Evolutionary conservation across 2,113 vertebrate genomes (phyloP), one percentile per base, ranked within the genome.

Genomic region (Amia ocellicauda): DNA sequence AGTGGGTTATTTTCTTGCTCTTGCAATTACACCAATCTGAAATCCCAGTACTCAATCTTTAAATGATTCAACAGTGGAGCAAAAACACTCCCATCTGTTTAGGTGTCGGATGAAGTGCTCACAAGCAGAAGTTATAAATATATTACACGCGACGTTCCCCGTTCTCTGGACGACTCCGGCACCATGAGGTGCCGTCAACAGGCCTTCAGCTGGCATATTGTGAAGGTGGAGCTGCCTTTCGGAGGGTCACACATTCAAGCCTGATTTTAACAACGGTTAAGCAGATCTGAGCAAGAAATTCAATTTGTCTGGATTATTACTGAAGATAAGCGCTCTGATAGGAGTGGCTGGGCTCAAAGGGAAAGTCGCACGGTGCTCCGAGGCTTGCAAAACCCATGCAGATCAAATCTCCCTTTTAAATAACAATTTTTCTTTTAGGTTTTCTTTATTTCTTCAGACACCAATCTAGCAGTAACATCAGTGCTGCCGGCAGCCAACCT

Each of bases 381-480:
- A 56, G 71, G 63, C 52, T 75, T 62, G n/a, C n/a, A 73, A 53
- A 22, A 69, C 59, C 67, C 58, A 47, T 58, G 47, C 51, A 27
- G 40, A 73, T 65, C 60, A 59, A 27, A 13, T 63, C 58, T 55
- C 52, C 57, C 23, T 8, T 51, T 52, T 64, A 51, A 11, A 26
- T 31, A 47, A 54, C 17, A 56, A 22, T 8, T 27, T 45, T 40
- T 68, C 47, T 13, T 13, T 43, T 20, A 31, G 56, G 50, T 20
- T 57, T 36, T 58, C 63, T 54, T 62, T 36, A 20, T 7, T 31
- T 28, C 27, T 9, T 17, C 23, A 55, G 52, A 31, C 54, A 50
- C 45, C n/a, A 45, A 22, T 22, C 60, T 62, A 60, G 62, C 56
- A 74, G 58, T 67, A 75, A 65, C 77, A n/a, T n/a, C n/a, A n/a